Evolutionary conservation across 2,797 vertebrate species (phyloP), one percentile per base, ranked within the genome.

Genomic region (Poecilia picta): DNA sequence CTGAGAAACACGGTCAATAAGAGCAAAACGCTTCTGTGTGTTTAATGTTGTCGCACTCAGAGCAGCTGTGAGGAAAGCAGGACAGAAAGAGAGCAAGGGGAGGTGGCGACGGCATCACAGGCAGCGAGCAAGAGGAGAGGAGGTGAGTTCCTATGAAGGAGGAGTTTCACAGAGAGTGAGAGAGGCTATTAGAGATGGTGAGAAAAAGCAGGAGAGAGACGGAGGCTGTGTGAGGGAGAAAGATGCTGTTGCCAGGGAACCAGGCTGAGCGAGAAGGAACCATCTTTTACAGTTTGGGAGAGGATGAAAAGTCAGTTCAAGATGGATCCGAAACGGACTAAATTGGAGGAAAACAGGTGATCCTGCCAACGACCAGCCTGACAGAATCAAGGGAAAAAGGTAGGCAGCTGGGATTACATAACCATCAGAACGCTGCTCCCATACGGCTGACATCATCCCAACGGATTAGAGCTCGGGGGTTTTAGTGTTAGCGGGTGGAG

Each of bases 211-310:
- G 81, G 87, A 64, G 82, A 89, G 89, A 83, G 91, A 91, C 80
- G 81, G 80, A 74, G 70, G 72, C 47, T 64, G 72, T 66, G 77
- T 77, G 81, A 43, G 57, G 83, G 85, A 85, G 81, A 89, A 84
- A 86, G 93, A 95, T 95, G 95, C 88, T 93, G 95, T 96, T 96
- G 95, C 95, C 95, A 94, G 94, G 95, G 87, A 95, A 96, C 95
- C 91, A 88, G 39, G 23, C 55, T 79, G 81, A 91, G 90, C 83
- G 81, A 87, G 82, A 81, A 81, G 62, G 71, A 12, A 88, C 88
- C 81, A 83, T 93, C 83, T 89, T 89, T 89, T 76, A 73, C 82
- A 74, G 79, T 78, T 83, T n/a, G 28, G 28, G 5, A 71, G 75
- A 80, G 74, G 72, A 91, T 45, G 57, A 80, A 75, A 82, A 78